Evolutionary conservation across 2,888 invertebrate species (phyloP).

Genomic region (Malthinus flaveolus): DNA sequence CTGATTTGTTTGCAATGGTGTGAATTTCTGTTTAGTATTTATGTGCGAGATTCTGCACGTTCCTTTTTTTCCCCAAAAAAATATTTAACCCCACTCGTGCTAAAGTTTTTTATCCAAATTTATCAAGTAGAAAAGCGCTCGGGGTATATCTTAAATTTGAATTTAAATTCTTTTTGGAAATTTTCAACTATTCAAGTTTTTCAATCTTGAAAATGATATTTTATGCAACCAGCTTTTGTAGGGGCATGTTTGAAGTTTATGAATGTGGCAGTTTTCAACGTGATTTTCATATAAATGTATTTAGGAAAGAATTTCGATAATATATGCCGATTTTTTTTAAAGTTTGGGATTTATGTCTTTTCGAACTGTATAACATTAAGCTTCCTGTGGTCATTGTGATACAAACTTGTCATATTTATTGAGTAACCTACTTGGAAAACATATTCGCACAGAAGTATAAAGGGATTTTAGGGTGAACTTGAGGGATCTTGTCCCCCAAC

Average conservation of each 20-base stretch:
- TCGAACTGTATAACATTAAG: no score
- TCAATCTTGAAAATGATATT: slow-evolving; percentile 45
- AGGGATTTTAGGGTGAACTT: no score
- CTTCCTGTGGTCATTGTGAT: no score
- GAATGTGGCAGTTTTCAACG: slow-evolving; percentile 8
- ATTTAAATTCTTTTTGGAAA: slow-evolving; percentile 27
- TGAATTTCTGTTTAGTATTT: slow-evolving; percentile 31
- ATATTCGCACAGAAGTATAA: no score
- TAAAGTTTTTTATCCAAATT: no score
- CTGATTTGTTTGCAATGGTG: slow-evolving; percentile 44
- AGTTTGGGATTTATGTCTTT: not conserved
- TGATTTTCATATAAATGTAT: slow-evolving; percentile 1
- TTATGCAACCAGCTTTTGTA: slow-evolving; percentile 14
- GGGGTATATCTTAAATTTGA: slow-evolving; percentile 33
- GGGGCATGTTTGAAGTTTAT: slow-evolving; percentile 5
- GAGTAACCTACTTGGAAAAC: no score
- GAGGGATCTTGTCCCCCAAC: no score
- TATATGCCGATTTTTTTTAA: not conserved
- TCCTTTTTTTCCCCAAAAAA: slow-evolving; percentile 11
- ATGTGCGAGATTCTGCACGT: slow-evolving; percentile 22
- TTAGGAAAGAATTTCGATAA: no score
- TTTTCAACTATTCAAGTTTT: slow-evolving; percentile 41
- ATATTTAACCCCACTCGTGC: not conserved
- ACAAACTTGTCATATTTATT: no score
- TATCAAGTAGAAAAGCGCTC: slow-evolving; percentile 18